These are phyloP conservation scores for Alectoris magna DNA, from an alignment of 2,797 vertebrate genomes.

Conservation along the genomic window DNA sequence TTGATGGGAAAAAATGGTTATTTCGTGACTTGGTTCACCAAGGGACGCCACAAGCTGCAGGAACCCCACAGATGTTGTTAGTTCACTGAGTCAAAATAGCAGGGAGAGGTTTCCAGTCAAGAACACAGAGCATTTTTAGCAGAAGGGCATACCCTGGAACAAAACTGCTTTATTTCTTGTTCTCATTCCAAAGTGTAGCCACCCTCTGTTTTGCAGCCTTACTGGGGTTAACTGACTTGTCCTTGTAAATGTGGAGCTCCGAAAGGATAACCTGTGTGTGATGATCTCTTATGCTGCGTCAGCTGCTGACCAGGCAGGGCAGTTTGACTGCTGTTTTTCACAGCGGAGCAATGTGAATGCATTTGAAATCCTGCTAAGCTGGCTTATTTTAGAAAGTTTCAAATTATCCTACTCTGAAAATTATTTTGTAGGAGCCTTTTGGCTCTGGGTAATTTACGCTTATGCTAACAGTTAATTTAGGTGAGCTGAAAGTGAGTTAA, in stretches of 20 bases:
- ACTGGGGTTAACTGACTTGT: background rate
- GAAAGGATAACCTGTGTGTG: background rate
- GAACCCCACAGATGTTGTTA: background rate
- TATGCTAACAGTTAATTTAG: slow-evolving; percentile 20
- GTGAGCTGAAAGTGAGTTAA: background rate
- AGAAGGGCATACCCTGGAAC: background rate
- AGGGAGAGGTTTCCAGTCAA: background rate
- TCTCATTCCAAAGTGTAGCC: background rate
- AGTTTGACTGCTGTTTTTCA: slow-evolving; percentile 34
- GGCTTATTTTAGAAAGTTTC: slow-evolving; percentile 49
- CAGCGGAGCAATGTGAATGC: background rate
- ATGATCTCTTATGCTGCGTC: background rate
- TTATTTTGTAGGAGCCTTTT: slow-evolving; percentile 12
- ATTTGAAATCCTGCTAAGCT: slow-evolving; percentile 40
- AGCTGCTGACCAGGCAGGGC: slow-evolving; percentile 33
- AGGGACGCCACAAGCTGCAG: background rate
- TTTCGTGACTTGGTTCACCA: background rate
- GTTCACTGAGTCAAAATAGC: background rate
- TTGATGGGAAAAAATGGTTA: background rate
- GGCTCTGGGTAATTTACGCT: background rate
- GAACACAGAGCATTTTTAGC: background rate
- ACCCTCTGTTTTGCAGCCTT: background rate
- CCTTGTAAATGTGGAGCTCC: background rate
- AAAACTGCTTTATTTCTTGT: background rate
- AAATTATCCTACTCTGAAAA: slow-evolving; percentile 20